Conservation (phyloP, 2,888 invertebrate genomes). For the Folsomia manolachei region DNA sequence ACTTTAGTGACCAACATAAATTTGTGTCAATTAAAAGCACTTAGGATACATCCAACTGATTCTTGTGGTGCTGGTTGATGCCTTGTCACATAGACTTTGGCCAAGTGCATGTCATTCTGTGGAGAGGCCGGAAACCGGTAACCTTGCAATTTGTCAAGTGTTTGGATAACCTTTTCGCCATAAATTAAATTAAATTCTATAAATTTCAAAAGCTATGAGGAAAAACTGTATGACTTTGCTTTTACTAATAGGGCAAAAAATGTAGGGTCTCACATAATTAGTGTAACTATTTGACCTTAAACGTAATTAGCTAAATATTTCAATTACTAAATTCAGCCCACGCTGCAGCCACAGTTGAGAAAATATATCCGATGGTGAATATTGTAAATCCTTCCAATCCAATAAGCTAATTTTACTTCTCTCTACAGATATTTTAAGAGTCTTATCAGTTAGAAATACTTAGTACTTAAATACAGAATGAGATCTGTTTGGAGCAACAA, state of each 20-base stretch:
- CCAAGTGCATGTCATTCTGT: not conserved
- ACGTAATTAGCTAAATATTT: too few species aligned
- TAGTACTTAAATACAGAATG: too few species aligned
- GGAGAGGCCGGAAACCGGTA: too few species aligned
- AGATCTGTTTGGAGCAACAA: not conserved
- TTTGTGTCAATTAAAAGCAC: not conserved
- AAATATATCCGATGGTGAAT: not conserved
- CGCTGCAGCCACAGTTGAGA: not conserved
- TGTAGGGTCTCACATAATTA: too few species aligned
- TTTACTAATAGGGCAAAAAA: too few species aligned
- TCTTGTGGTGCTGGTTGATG: conserved; percentile 23
- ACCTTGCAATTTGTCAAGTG: too few species aligned
- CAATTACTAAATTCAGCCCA: not conserved
- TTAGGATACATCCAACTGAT: conserved; percentile 4
- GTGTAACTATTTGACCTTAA: too few species aligned
- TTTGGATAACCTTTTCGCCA: too few species aligned
- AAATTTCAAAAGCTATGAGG: too few species aligned
- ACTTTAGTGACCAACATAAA: too few species aligned
- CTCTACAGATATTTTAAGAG: not conserved
- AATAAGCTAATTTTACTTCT: not conserved
- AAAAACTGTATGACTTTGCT: too few species aligned
- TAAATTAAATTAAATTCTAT: too few species aligned
- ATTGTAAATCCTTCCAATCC: not conserved
- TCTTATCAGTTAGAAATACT: not conserved
- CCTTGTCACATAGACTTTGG: conserved; percentile 9